These are phyloP conservation scores for Trachelus stipa DNA, from an alignment of 2,888 invertebrate genomes.

Conservation along the genomic window DNA sequence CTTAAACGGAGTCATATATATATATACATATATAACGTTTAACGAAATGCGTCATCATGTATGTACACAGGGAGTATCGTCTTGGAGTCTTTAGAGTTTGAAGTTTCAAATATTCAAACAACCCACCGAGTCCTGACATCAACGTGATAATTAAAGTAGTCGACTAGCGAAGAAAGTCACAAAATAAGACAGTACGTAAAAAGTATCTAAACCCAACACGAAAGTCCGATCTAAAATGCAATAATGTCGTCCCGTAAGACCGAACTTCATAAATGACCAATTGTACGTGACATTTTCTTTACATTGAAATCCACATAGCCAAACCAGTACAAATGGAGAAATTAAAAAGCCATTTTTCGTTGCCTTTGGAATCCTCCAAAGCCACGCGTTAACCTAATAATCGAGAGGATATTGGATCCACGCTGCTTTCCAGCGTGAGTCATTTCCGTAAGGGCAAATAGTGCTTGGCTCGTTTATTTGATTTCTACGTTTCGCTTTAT, in stretches of 20 bases:
- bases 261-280: background rate
- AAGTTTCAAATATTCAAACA: slow-evolving; percentile 1
- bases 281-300: background rate
- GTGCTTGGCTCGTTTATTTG: background rate
- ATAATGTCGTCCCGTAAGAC: background rate
- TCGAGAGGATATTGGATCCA: slow-evolving; percentile 10
- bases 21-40: slow-evolving; percentile 6
- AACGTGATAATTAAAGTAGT: background rate
- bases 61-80: background rate
- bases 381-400: background rate
- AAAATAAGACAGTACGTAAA: background rate
- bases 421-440: background rate
- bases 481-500: slow-evolving; percentile 1
- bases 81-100: background rate
- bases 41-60: slow-evolving; percentile 15
- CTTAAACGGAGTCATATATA: background rate
- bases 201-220: background rate
- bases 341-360: background rate
- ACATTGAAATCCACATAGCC: background rate
- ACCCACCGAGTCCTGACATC: background rate
- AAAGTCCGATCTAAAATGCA: background rate
- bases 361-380: background rate
- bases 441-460: slow-evolving; percentile 9
- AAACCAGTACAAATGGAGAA: background rate
- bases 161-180: background rate